Percentiles rank a stretch among this genome's conserved stretches.
These are phyloP conservation scores for Rhabdomys dilectus DNA, from an alignment of 2,113 vertebrate species.

Conservation along the genomic window DNA sequence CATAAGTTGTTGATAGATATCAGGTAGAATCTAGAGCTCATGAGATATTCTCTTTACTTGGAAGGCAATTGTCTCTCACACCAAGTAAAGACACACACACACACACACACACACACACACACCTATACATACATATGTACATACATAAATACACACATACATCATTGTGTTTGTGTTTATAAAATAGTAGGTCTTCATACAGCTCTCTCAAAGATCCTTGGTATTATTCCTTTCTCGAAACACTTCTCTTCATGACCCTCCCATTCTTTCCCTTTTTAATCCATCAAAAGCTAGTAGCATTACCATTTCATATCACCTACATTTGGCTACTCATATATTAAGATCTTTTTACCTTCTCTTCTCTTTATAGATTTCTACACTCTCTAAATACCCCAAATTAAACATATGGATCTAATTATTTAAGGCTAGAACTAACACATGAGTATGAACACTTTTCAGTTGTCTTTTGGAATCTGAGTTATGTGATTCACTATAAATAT, in stretches of 20 bases:
- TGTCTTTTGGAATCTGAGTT: not conserved
- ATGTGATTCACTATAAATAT: not conserved
- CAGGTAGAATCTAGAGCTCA: not conserved
- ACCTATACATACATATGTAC: not conserved
- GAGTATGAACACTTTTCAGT: not conserved
- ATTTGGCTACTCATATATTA: not conserved
- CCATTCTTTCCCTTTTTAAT: not conserved
- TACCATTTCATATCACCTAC: not conserved
- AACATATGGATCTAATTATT: not conserved
- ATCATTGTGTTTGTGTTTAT: not conserved
- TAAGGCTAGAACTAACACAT: not conserved
- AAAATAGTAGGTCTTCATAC: not conserved
- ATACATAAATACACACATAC: not conserved
- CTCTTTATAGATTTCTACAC: not conserved
- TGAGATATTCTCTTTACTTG: not conserved
- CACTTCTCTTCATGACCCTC: not conserved
- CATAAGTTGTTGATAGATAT: not conserved
- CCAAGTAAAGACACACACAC: not conserved
- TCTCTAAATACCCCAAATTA: not conserved
- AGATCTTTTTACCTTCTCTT: not conserved
- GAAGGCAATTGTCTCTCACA: not conserved
- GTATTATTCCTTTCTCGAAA: not conserved
- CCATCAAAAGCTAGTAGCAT: not conserved
- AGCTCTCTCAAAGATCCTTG: not conserved
- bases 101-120: not conserved